Percentiles rank a stretch among this genome's conserved stretches.
Evolutionary conservation across 1,140 invertebrate species (phyloP).

Genomic region (Ganaspis sp.): DNA sequence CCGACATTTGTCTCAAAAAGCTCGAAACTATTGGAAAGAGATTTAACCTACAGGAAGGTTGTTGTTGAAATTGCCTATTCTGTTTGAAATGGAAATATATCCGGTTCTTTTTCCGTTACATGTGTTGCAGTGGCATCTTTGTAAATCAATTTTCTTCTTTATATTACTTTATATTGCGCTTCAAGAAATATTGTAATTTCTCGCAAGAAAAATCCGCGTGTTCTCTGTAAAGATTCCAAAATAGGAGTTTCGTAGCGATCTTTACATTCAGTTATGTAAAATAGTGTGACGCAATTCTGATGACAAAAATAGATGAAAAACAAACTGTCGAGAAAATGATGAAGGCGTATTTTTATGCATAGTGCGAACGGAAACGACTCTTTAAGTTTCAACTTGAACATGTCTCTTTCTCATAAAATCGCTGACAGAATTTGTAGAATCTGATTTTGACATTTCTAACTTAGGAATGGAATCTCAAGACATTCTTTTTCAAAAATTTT

Average conservation of each 20-base stretch:
- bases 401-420: background rate
- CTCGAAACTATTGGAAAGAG: conserved; percentile 19
- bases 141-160: background rate
- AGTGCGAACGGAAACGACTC: background rate
- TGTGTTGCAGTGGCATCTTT: background rate
- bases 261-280: conserved; percentile 1
- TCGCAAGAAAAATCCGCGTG: background rate
- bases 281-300: background rate
- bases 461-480: too few species aligned
- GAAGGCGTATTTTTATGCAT: conserved; percentile 5
- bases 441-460: too few species aligned
- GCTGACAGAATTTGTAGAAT: background rate
- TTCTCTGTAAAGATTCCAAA: background rate
- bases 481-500: too few species aligned
- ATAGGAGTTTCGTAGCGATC: background rate
- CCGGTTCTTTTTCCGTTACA: background rate
- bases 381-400: conserved; percentile 6
- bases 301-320: conserved; percentile 8
- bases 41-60: conserved; percentile 7
- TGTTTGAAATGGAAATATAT: background rate
- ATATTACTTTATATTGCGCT: conserved; percentile 2
- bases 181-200: background rate
- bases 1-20: background rate
- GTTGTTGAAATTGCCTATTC: background rate
- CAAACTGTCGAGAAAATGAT: background rate